Evolutionary conservation across 37 sponge, comb jelly and placozoan genomes (phyloP).

Genomic region (Axinella damicornis): DNA sequence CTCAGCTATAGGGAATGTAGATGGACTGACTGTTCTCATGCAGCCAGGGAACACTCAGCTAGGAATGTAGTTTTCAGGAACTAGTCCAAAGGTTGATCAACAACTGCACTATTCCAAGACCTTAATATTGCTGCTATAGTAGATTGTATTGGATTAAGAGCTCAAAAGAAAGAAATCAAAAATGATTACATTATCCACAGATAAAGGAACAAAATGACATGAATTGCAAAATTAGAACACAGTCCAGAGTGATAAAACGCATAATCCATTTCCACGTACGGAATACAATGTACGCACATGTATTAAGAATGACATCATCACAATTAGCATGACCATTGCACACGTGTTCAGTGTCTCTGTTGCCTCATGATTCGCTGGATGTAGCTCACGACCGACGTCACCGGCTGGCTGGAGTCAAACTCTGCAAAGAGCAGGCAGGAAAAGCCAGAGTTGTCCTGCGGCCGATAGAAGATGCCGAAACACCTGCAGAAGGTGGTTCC

Average conservation of each 20-base stretch:
- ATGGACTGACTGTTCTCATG: no score
- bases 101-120: no score
- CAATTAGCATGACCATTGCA: not conserved
- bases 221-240: not conserved
- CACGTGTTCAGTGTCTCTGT: not conserved
- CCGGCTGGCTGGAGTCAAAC: constrained; percentile 73
- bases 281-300: not conserved
- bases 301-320: not conserved
- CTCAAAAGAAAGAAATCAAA: no score
- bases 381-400: constrained; percentile 70
- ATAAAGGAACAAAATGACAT: not conserved
- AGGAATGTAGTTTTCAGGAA: no score
- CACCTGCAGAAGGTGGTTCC: constrained; percentile 72
- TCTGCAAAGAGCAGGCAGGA: constrained; percentile 85
- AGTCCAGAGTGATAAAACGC: not conserved
- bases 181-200: not conserved
- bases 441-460: constrained; percentile 47
- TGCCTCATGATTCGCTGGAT: constrained; percentile 59
- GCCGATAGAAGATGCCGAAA: constrained; percentile 83
- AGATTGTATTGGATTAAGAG: no score
- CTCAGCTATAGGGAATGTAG: no score
- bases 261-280: not conserved
- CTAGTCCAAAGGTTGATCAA: no score
- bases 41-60: no score
- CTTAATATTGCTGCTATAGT: no score